Evolutionary conservation across 1,140 invertebrate genomes (phyloP).

Genomic region (Leptopilina clavipes): DNA sequence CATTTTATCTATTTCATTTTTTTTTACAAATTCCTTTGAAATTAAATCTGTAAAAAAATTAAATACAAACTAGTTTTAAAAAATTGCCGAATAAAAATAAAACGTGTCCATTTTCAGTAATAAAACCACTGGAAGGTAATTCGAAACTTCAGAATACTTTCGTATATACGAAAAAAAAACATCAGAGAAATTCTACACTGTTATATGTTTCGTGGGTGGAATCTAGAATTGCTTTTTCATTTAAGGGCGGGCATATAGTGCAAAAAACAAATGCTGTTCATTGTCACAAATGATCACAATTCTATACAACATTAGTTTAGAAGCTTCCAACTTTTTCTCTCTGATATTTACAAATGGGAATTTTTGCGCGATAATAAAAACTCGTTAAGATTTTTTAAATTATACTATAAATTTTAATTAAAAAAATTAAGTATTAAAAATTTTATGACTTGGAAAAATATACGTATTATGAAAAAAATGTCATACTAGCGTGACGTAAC

Average conservation of each 20-base stretch:
- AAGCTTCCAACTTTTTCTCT: not conserved
- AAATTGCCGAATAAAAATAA: not conserved
- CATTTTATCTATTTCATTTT: too few relatives aligned
- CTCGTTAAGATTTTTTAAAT: too few relatives aligned
- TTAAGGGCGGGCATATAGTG: not conserved
- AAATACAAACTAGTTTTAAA: too few relatives aligned
- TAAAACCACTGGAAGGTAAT: not conserved
- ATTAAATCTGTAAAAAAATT: too few relatives aligned
- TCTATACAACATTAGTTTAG: not conserved
- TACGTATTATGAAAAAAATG: too few relatives aligned
- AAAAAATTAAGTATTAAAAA: too few relatives aligned
- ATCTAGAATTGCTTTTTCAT: slow-evolving; percentile 12
- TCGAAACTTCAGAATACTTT: not conserved
- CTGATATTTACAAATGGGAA: too few relatives aligned
- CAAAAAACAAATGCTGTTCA: not conserved
- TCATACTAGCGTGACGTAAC: too few relatives aligned
- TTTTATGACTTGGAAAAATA: too few relatives aligned
- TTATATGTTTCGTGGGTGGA: not conserved
- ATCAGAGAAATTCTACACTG: not conserved
- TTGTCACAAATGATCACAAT: not conserved
- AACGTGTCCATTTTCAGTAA: not conserved
- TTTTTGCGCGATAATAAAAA: not conserved
- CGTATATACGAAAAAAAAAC: not conserved
- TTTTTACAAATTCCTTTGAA: too few relatives aligned
- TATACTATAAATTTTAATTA: too few relatives aligned